Evolutionary conservation across 2,113 vertebrate genomes (phyloP), one percentile per base, ranked within the genome.

Genomic region (Callochromis pleurospilus): DNA sequence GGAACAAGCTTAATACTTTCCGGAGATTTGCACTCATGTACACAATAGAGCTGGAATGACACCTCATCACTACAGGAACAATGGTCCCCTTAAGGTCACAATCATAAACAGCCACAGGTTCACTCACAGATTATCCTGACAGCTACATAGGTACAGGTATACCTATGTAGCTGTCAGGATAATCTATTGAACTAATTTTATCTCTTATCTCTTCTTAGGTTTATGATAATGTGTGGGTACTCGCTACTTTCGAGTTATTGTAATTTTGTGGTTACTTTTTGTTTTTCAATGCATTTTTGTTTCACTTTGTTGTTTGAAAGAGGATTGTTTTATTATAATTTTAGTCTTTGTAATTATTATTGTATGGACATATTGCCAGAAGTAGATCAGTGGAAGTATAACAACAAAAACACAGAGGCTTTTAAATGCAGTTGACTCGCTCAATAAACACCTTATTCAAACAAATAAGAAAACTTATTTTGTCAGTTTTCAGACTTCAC

Each of bases 41-140:
- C 17, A 91, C 86, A 91, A 79, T 84, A 45, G 75, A 77, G 62
- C 79, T 80, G 51, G 81, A 92, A 89, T 92, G 90, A 81, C 85
- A 91, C n/a, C 88, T 94, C 93, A 94, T 94, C 92, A 89, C 79
- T 31, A 80, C 80, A 75, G 87, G 85, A 94, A 93, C 93, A 94
- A 91, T 94, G 92, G 75, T 51, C 83, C 81, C 80, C 88, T 91
- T 92, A 81, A 85, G 81, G 81, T 75, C 15, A 10, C 33, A 1
- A 70, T 81, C 85, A 77, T 70, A 42, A 49, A 86, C 81, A 77
- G 86, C 29, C 83, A 88, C 62, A 47, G 33, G 84, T 21, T 45
- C 36, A 84, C 68, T 70, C n/a, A 51, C 33, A 83, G 31, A 68
- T 7, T 0, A 56, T 56, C 54, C 21, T 26, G 54, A 56, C 12